Evolutionary conservation across 2,888 invertebrate genomes (phyloP).

Genomic region (Steromphala cineraria): DNA sequence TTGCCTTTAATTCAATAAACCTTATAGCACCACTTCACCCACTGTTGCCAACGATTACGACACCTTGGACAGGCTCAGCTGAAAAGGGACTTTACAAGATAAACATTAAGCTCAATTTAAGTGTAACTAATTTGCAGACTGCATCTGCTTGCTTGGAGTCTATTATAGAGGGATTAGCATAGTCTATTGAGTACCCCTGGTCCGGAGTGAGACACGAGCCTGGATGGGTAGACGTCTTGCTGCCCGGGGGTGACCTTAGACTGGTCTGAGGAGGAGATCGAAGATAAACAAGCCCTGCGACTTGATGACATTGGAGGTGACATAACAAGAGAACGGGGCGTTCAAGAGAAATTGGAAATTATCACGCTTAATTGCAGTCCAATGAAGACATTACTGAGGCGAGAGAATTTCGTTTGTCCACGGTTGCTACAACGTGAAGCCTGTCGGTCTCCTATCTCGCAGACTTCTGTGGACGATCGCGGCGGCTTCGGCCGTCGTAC

Average conservation of each 20-base stretch:
- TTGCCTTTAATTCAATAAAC: too few relatives aligned
- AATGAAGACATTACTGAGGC: slow-evolving; percentile 5
- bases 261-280: not conserved
- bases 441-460: not conserved
- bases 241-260: not conserved
- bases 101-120: not conserved
- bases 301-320: slow-evolving; percentile 8
- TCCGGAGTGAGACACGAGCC: too few relatives aligned
- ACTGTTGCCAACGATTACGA: too few relatives aligned
- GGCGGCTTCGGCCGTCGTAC: not conserved
- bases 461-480: not conserved
- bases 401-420: not conserved
- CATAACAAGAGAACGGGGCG: slow-evolving; percentile 13
- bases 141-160: slow-evolving; percentile 8
- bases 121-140: slow-evolving; percentile 7
- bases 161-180: slow-evolving; percentile 11
- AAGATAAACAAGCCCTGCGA: slow-evolving; percentile 5
- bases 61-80: too few relatives aligned
- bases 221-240: too few relatives aligned
- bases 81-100: not conserved
- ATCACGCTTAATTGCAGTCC: slow-evolving; percentile 14
- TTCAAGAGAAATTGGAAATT: slow-evolving; percentile 17
- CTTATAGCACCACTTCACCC: too few relatives aligned
- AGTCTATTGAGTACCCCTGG: not conserved
- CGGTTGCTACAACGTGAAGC: not conserved